These are phyloP conservation scores for Amorpha juglandis DNA, from an alignment of 2,888 invertebrate species.

Conservation along the genomic window DNA sequence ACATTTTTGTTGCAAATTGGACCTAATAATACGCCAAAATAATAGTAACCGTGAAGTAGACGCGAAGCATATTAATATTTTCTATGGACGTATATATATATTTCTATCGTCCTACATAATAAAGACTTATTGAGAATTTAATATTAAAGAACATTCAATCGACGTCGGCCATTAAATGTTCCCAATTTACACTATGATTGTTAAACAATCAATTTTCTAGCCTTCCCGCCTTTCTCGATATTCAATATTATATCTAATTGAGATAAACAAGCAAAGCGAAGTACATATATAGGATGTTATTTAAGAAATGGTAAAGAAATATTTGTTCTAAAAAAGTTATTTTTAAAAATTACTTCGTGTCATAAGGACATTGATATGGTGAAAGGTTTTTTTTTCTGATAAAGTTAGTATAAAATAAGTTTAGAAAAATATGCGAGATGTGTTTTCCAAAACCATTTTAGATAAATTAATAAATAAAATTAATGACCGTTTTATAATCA, in stretches of 20 bases:
- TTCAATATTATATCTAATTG: background rate
- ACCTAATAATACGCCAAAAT: background rate
- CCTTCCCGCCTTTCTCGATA: background rate
- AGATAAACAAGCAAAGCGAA: slow-evolving; percentile 17
- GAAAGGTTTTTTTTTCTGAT: background rate
- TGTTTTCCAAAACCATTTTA: slow-evolving; percentile 4
- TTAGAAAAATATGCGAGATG: slow-evolving; percentile 18
- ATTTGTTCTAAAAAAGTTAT: background rate
- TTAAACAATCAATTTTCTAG: slow-evolving; percentile 5
- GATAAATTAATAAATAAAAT: background rate
- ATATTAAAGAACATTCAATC: slow-evolving; percentile 6
- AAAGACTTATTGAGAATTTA: slow-evolving; percentile 1
- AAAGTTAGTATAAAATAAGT: slow-evolving; percentile 8
- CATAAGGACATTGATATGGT: slow-evolving; percentile 17
- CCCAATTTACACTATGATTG: slow-evolving; percentile 1
- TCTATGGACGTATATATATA: slow-evolving; percentile 23
- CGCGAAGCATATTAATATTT: slow-evolving; percentile 3
- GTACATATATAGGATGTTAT: slow-evolving; percentile 8
- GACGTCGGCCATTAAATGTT: background rate
- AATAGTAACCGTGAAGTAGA: background rate
- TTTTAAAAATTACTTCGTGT: background rate
- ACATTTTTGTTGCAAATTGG: background rate
- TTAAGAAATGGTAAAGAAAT: background rate
- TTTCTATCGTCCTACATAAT: slow-evolving; percentile 11
- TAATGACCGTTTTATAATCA: slow-evolving; percentile 1